phyloP scores from a whole-genome alignment of 2,797 vertebrate species.

The Eospalax fontanierii region DNA sequence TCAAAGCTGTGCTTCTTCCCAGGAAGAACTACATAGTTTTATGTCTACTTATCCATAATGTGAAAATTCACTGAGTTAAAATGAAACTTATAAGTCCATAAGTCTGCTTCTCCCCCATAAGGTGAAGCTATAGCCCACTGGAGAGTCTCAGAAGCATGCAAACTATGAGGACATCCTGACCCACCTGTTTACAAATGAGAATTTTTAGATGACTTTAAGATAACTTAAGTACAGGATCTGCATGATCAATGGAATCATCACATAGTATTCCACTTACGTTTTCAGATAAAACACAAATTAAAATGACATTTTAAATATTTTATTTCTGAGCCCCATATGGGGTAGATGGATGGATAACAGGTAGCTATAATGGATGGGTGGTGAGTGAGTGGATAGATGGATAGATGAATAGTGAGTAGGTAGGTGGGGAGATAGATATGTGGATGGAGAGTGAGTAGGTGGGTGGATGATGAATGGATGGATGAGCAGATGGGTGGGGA shows the following conservation, averaged over 20 bases:
- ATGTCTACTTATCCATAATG: neutral
- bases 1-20: neutral
- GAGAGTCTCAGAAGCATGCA: neutral
- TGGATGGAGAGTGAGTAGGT: neutral
- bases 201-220: neutral
- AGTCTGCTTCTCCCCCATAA: neutral
- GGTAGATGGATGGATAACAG: neutral
- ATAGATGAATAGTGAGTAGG: neutral
- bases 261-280: neutral
- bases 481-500: neutral
- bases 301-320: neutral
- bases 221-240: neutral
- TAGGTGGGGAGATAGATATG: neutral
- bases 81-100: neutral
- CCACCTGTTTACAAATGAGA: neutral
- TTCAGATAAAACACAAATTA: neutral
- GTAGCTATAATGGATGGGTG: neutral
- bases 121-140: neutral
- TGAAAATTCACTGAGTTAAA: neutral
- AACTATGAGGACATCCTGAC: neutral
- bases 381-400: neutral
- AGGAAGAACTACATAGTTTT: neutral
- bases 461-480: neutral
- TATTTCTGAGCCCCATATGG: neutral
- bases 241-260: accelerated